phyloP scores from a whole-genome alignment of 2,113 vertebrate genomes.

The Urocynchramus pylzowi region DNA sequence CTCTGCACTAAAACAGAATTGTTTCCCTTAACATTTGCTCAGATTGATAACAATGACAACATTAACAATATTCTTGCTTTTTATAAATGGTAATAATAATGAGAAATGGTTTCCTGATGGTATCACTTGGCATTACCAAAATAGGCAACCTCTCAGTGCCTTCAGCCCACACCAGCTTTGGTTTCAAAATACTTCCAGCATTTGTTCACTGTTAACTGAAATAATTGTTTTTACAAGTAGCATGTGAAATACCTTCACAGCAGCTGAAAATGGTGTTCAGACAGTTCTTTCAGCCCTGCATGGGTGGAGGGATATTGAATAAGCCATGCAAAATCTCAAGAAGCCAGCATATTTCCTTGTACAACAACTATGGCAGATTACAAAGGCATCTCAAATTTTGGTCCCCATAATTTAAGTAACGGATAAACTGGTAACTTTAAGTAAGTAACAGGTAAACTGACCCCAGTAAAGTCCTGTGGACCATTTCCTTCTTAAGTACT shows the following conservation, averaged over 20 bases:
- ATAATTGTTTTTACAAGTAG: constrained; percentile 2
- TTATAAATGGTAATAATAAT: not conserved
- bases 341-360: not conserved
- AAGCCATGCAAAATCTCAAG: not conserved
- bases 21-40: not conserved
- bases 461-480: not conserved
- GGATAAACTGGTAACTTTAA: not conserved
- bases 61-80: not conserved
- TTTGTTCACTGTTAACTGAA: not conserved
- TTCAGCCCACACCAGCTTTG: not conserved
- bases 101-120: not conserved
- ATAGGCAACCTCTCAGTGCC: not conserved
- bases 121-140: not conserved
- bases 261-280: not conserved
- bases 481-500: not conserved
- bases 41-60: not conserved
- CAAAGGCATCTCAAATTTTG: not conserved
- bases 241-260: not conserved
- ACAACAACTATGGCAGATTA: not conserved
- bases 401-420: not conserved
- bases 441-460: not conserved
- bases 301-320: not conserved
- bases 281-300: not conserved
- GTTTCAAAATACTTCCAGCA: not conserved
- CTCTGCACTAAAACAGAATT: not conserved